These are phyloP conservation scores for Caenorhabditis sp. DNA, from an alignment of 2,888 invertebrate species.

Conservation along the genomic window DNA sequence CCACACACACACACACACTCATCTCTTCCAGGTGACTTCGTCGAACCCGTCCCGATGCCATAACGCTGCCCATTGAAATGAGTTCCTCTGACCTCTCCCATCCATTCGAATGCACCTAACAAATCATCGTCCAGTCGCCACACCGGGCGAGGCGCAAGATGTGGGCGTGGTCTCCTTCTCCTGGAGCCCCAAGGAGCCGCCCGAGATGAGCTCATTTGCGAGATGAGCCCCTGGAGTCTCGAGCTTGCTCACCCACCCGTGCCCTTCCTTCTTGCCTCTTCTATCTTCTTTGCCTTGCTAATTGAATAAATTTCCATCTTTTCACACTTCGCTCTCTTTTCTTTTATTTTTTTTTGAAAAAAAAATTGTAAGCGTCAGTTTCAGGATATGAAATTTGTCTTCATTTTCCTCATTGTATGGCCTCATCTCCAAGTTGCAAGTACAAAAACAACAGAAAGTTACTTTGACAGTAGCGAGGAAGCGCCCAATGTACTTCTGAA, in stretches of 20 bases:
- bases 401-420: constrained; percentile 5
- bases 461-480: constrained; percentile 64
- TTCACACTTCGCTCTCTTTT: not conserved
- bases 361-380: constrained; percentile 13
- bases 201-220: constrained; percentile 54
- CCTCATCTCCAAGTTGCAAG: not conserved
- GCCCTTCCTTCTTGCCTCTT: not conserved
- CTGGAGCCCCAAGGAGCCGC: constrained; percentile 16
- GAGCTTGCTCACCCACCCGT: not conserved
- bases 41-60: constrained; percentile 59
- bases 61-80: constrained; percentile 12
- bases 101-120: constrained; percentile 33
- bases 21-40: constrained; percentile 63
- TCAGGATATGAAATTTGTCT: constrained; percentile 7
- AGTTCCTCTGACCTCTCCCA: constrained; percentile 14
- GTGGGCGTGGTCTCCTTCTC: constrained; percentile 40
- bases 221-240: constrained; percentile 38
- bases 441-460: constrained; percentile 34
- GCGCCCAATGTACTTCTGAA: constrained; percentile 53
- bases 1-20: constrained; percentile 20
- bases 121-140: constrained; percentile 51
- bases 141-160: constrained; percentile 36
- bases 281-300: constrained; percentile 14
- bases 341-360: too few relatives aligned
- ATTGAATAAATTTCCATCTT: constrained; percentile 28